Base-by-base conservation (phyloP, 2,113 vertebrate genomes). In the Holacanthus passer region DNA sequence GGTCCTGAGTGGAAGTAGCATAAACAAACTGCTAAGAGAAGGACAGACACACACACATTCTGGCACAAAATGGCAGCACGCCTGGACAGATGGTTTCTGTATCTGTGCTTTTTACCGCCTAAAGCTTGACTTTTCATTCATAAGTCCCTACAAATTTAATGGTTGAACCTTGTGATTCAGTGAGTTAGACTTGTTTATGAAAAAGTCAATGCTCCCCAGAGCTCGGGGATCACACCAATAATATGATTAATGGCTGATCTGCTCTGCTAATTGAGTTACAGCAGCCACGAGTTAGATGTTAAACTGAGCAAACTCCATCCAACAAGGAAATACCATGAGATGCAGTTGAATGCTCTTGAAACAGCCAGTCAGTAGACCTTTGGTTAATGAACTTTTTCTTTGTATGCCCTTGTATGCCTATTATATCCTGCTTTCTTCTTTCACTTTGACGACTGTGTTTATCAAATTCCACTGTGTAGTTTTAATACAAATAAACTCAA, bases 1-100 rank as follows among this genome's bases (percentile, higher is more conserved):
- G 94, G 92, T 99, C 98, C 98, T 99, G 83, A 41, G 50, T 20
- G 75, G 35, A 64, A 22, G 60, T 3, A 31, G 39, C 1, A 1
- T 0, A 79, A 74, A 65, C 55, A 73, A 31, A 58, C 19, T 1
- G 5, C 24, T 2, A 5, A 82, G 43, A 81, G 55, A 58, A 32
- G 4, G 56, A 82, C n/a, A 31, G 1, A 79, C 20, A 56, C 8
- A 3, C 7, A 31, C 20, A 24, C 32, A 27, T 11, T 62, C 24
- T 32, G 32, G 56, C 37, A 65, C 2, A 2, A 52, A 52, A 60
- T 6, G 1, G 10, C 7, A 12, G 31, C 24, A 41, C n/a, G 52
- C 35, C 35, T 73, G 43, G 5, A 2, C n/a, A 9, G 31, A 37
- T 11, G 11, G 11, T 53, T 60, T 39, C 32, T 52, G 27, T 14